Conservation (phyloP, 2,113 vertebrate species). For the Chionodraco myersi region DNA sequence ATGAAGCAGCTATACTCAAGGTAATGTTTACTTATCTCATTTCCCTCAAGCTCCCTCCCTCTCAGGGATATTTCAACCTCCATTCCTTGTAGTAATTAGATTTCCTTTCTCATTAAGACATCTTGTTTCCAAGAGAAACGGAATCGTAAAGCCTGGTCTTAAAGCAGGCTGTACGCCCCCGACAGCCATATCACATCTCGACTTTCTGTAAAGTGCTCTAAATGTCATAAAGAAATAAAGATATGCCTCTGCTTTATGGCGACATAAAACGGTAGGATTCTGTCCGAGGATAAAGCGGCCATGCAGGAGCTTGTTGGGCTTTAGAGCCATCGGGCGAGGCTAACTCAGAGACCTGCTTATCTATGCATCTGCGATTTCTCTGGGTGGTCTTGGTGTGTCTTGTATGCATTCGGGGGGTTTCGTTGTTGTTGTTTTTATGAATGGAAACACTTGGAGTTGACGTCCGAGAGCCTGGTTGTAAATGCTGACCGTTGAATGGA, state of each 20-base stretch:
- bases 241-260: conserved; percentile 60
- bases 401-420: no score
- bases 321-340: conserved; percentile 36
- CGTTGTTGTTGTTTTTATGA: background rate
- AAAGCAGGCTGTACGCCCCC: background rate
- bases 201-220: conserved; percentile 50
- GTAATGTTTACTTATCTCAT: background rate
- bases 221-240: conserved; percentile 54
- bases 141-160: conserved; percentile 13
- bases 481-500: background rate
- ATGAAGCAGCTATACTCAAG: no score
- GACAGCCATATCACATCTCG: conserved; percentile 28
- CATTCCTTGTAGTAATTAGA: background rate
- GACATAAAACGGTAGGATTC: conserved; percentile 55
- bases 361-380: no score
- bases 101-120: conserved; percentile 1
- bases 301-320: conserved; percentile 17
- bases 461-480: background rate
- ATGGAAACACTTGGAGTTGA: background rate
- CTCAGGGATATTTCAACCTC: background rate
- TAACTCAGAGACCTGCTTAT: conserved; percentile 10
- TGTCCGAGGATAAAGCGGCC: conserved; percentile 45
- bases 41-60: background rate
- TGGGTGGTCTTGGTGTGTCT: no score
- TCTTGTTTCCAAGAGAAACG: conserved; percentile 5